These are phyloP conservation scores for Drosophila tripunctata DNA, from an alignment of 2,888 invertebrate species.

Conservation along the genomic window DNA sequence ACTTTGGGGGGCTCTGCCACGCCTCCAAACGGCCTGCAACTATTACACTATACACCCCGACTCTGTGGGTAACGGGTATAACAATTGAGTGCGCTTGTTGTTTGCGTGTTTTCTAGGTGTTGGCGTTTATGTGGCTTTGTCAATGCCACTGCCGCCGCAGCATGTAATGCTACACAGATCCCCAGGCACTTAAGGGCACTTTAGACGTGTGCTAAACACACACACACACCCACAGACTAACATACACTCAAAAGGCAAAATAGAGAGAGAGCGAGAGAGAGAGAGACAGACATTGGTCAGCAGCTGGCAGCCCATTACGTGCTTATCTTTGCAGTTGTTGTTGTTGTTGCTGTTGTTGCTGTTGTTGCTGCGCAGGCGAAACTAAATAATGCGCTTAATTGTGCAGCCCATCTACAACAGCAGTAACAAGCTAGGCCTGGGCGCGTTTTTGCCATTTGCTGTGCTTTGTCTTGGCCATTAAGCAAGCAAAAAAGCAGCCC, in stretches of 20 bases:
- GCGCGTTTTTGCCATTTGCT: constrained; percentile 68
- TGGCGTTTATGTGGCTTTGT: constrained; percentile 78
- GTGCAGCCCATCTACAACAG: constrained; percentile 61
- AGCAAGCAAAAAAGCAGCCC: constrained; percentile 42
- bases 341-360: constrained; percentile 31
- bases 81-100: constrained; percentile 57
- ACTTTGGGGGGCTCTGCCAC: too few species aligned
- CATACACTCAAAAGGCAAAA: constrained; percentile 24
- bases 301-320: constrained; percentile 60
- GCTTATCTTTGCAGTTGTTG: constrained; percentile 68
- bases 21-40: not conserved
- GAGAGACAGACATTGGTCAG: constrained; percentile 57
- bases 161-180: constrained; percentile 63
- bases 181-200: constrained; percentile 78
- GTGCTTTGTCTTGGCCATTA: constrained; percentile 74
- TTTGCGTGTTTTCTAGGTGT: constrained; percentile 78
- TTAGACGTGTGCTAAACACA: constrained; percentile 60
- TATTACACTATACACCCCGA: not conserved
- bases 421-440: constrained; percentile 9
- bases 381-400: constrained; percentile 79
- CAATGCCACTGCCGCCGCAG: constrained; percentile 57
- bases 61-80: constrained; percentile 7
- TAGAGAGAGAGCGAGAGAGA: constrained; percentile 16
- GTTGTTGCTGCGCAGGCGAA: constrained; percentile 34
- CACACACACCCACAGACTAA: constrained; percentile 23